Base-by-base conservation (phyloP, 2,888 invertebrate species). In the Diaphora mendica region DNA sequence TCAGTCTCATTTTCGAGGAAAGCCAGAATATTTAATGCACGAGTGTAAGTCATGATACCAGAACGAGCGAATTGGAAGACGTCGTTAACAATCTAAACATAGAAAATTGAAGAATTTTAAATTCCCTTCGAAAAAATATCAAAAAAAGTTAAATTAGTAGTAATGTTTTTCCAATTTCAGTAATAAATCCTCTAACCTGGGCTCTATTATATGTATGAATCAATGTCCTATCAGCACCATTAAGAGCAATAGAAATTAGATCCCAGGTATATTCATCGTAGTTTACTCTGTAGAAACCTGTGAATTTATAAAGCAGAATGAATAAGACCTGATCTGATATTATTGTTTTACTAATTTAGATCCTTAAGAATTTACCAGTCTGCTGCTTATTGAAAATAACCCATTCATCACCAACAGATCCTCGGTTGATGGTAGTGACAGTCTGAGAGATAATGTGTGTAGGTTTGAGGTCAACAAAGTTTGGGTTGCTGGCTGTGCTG, bases 161-260 rank as follows among this genome's bases (percentile, higher is more conserved):
- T 13, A 35, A 9, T 11, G 1, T 15, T 13, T 48, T 48, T 5
- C 15, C 15, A 17, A 7, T 48, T 48, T 48, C 5, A 48, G 48
- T 51, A 23, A 55, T 11, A 30, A 8, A 23, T 33, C 30, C 15
- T 59, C 66, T 23, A 76, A 97, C 95, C 92, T 98, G 98, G 5
- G 98, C 98, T 83, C 97, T 96, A 90, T 98, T 98, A 23, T 97
- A 90, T 65, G 96, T 96, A 79, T 97, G 96, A 70, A 98, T 97
- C 0, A 64, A 72, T 15, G 82, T 85, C 64, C 92, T 90, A 26
- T 59, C 55, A 39, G 81, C 20, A 55, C 91, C 89, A 81, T 90
- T 86, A 74, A 97, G 87, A 44, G 95, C 96, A 2, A 90, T 74
- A 4, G 90, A 88, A 64, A 97, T 95, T 30, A 94, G 89, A 1